These are phyloP conservation scores for Panulirus ornatus DNA, from an alignment of 1,140 invertebrate species.

Conservation along the genomic window DNA sequence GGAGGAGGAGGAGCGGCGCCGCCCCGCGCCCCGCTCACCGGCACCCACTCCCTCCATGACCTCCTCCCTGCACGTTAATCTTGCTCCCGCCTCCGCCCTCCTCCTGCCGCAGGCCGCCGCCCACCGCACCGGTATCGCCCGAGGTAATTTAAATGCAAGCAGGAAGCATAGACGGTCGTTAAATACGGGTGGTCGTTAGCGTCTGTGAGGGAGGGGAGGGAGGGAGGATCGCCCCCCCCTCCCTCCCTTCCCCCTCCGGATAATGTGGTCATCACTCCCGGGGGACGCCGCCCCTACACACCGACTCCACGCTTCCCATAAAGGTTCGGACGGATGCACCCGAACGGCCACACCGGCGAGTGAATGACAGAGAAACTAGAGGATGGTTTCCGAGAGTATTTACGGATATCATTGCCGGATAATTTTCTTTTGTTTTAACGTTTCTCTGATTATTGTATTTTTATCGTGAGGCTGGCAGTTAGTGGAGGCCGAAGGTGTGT, in stretches of 20 bases:
- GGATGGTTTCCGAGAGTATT: slow-evolving; percentile 24
- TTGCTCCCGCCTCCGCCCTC: neutral
- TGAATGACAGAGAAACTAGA: neutral
- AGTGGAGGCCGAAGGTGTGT: neutral
- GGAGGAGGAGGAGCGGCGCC: too few species aligned
- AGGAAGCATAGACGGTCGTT: slow-evolving; percentile 27
- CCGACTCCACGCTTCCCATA: neutral
- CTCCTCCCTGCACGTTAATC: neutral
- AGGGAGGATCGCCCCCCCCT: slow-evolving; percentile 23
- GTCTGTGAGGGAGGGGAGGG: neutral
- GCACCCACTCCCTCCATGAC: neutral
- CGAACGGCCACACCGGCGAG: neutral
- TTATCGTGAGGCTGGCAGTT: neutral
- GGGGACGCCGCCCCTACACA: slow-evolving; percentile 9
- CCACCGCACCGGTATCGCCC: neutral
- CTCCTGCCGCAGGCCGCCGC: neutral
- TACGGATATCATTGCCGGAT: slow-evolving; percentile 49
- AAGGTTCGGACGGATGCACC: neutral
- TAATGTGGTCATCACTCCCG: slow-evolving; percentile 72
- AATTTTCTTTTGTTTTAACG: slow-evolving; percentile 52
- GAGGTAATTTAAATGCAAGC: slow-evolving; percentile 39
- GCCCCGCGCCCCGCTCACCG: neutral
- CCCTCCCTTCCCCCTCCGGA: too few species aligned
- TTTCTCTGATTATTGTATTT: slow-evolving; percentile 52
- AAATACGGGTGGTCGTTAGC: slow-evolving; percentile 42